Evolutionary conservation across 2,797 vertebrate species (phyloP), one percentile per base, ranked within the genome.

Genomic region (Sebastes trivittatus): DNA sequence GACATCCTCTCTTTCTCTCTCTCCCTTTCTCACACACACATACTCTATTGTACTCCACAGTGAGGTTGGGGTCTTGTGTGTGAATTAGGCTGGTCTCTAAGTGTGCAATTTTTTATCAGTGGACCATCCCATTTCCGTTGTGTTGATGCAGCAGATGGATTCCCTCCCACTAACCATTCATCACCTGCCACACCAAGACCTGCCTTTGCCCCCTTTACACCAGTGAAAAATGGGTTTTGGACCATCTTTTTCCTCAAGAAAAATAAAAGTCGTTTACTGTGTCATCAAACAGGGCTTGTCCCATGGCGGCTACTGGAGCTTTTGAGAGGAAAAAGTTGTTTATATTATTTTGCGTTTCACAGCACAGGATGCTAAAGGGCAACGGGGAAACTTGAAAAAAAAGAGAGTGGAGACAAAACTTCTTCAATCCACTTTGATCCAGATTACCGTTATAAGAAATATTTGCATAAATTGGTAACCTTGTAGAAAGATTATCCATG

Each of bases 71-170:
- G 76, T 82, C 63, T 71, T 66, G 66, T 66, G 59, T 77, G 75
- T 80, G 88, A 92, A 91, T 92, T 87, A 85, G 72, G 56, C 64
- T 74, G 23, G 72, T 82, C 78, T 80, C 78, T 79, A 72, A 49
- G 58, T 78, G 81, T 89, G 83, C 88, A 85, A 90, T 93, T 83
- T 86, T 92, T 90, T 89, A 91, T 93, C 88, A 85, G 85, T 86
- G 76, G 81, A 92, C 82, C 69, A 94, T 94, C 90, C 92, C 85
- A 94, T 95, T 95, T 93, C 94, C 85, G 72, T 88, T 91, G 89
- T 94, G 92, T 94, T 93, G 93, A 94, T 94, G 90, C 92, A 88
- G 92, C 90, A 94, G 94, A 95, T 95, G 93, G 92, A 96, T 95
- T 93, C 80, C 77, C 84, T 92, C 92, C 88, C 89, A 58, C 77